A percentile compares a stretch with the other conserved stretches of the same genome.
Conservation (phyloP, 2,797 vertebrate species). For the Cossypha caffra region DNA sequence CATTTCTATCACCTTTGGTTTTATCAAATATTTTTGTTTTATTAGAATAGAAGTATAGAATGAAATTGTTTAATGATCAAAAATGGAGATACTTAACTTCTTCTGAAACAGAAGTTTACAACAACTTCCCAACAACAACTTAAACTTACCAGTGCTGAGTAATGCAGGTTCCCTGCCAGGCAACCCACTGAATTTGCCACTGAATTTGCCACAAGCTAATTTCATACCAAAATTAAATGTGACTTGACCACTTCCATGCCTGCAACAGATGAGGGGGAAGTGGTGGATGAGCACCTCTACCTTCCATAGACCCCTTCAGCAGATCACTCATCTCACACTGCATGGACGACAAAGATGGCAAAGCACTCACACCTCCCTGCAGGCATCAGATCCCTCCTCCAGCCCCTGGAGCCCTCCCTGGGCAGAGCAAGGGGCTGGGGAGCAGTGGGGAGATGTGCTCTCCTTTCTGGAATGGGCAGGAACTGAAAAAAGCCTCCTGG, state of each 20-base stretch:
- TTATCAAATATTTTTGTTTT: not conserved
- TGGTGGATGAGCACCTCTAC: not conserved
- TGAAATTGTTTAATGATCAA: not conserved
- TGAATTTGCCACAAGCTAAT: not conserved
- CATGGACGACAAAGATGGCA: not conserved
- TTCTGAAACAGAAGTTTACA: not conserved
- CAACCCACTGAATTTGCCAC: not conserved
- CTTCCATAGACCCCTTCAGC: not conserved
- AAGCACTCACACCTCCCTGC: not conserved
- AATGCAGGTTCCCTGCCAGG: not conserved
- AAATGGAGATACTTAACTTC: not conserved
- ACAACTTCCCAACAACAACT: not conserved
- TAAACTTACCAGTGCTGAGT: not conserved
- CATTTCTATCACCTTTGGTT: not conserved
- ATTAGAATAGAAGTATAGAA: not conserved
- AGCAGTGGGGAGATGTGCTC: not conserved
- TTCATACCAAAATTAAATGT: not conserved
- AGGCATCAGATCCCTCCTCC: not conserved
- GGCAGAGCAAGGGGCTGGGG: not conserved
- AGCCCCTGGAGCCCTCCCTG: not conserved
- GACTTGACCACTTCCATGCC: not conserved
- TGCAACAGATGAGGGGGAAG: not conserved
- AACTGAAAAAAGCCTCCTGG: conserved; percentile 15
- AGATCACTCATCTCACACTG: not conserved
- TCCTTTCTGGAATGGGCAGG: not conserved